Evolutionary conservation across 2,888 invertebrate genomes (phyloP).

Genomic region (Lasiommata megera): DNA sequence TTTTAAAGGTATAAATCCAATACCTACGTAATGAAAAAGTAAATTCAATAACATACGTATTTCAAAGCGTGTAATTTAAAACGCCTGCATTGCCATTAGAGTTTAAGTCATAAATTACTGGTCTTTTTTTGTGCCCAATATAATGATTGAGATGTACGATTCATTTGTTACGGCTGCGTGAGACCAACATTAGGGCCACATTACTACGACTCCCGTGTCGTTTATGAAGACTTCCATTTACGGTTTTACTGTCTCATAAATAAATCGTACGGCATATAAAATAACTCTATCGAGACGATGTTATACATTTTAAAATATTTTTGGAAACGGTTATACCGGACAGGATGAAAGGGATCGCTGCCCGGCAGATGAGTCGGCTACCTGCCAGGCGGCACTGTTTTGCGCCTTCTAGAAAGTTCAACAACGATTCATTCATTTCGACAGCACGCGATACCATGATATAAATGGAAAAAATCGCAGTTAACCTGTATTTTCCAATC

Average conservation of each 20-base stretch:
- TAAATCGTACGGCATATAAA: slow-evolving; percentile 68
- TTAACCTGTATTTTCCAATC: not conserved
- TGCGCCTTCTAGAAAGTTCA: slow-evolving; percentile 55
- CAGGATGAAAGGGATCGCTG: slow-evolving; percentile 76
- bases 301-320: slow-evolving; percentile 72
- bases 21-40: slow-evolving; percentile 1
- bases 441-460: not conserved
- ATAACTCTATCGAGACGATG: slow-evolving; percentile 66
- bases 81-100: slow-evolving; percentile 28
- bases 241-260: slow-evolving; percentile 74
- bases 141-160: slow-evolving; percentile 37
- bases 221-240: slow-evolving; percentile 72
- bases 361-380: slow-evolving; percentile 69
- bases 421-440: not conserved
- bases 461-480: too few species aligned
- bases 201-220: slow-evolving; percentile 33
- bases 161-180: slow-evolving; percentile 59
- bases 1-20: not conserved
- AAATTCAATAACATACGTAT: slow-evolving; percentile 16
- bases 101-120: slow-evolving; percentile 29
- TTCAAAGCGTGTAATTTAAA: slow-evolving; percentile 22
- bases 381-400: slow-evolving; percentile 49
- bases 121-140: slow-evolving; percentile 30
- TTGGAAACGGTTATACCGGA: slow-evolving; percentile 68
- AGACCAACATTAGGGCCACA: slow-evolving; percentile 55